Base-by-base conservation (phyloP, 2,113 vertebrate species). In the Callipepla squamata region DNA sequence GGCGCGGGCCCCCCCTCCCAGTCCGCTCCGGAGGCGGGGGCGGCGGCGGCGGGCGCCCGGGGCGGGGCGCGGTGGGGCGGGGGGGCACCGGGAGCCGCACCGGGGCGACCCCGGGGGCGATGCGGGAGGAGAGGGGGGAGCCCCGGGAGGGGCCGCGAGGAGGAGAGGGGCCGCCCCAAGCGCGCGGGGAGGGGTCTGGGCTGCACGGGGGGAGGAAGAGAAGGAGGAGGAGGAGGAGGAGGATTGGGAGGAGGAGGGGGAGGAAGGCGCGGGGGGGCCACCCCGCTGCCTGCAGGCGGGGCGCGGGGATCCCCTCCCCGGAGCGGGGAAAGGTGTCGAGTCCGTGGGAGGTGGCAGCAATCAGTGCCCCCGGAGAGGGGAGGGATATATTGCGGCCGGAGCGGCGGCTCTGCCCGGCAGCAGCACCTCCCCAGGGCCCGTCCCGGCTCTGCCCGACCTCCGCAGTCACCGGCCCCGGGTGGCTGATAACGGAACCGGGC, bases 11-110 rank as follows among this genome's bases (percentile, higher is more conserved):
- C 62, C 42, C 38, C 92, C 90, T 93, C 69, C 90, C 76, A 73
- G 83, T 85, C 84, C 85, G 83, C 81, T 68, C 67, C 82, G 76
- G 75, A 80, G 65, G 78, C 73, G 89, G 57, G 38, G 69, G 66
- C 62, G 86, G 91, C 76, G 82, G 93, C 92, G 93, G 91, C 40
- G n/a, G 76, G 67, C 44, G 38, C 28, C 32, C 21, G 78, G 68
- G 68, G 42, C 28, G 44, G 28, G 48, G 26, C 48, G 20, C 32
- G 84, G 85, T 87, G 86, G 70, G 87, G 73, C 84, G 28, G 45
- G 51, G 91, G 91, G 73, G 38, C 47, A 7, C 42, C 26, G 15
- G 55, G 55, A 57, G 68, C 14, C 17, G 45, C 58, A 44, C 69
- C 58, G 79, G 70, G 58, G 25, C 55, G 55, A 58, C 55, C 30